phyloP scores from a whole-genome alignment of 2,888 invertebrate genomes.

The Spodoptera littoralis region DNA sequence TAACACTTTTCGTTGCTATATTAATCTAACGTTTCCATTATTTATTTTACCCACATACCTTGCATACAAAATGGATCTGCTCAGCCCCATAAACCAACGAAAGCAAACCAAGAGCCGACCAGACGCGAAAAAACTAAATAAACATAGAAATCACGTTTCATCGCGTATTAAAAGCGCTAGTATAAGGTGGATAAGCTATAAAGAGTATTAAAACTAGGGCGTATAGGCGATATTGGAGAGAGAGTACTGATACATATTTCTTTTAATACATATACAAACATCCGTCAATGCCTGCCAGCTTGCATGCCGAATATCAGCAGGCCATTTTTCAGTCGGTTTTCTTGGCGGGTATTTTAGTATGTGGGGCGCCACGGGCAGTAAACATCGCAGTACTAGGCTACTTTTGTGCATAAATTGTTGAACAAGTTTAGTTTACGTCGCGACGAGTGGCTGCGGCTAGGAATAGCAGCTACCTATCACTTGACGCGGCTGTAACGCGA shows the following conservation, averaged over 20 bases:
- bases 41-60: conserved; percentile 54
- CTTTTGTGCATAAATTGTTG: conserved; percentile 70
- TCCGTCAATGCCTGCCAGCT: conserved; percentile 62
- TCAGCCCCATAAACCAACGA: conserved; percentile 48
- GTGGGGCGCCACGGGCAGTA: conserved; percentile 70
- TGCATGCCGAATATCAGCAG: conserved; percentile 78
- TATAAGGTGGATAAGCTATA: conserved; percentile 47
- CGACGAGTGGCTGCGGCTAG: conserved; percentile 1
- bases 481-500: neutral
- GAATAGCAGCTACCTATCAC: conserved; percentile 14
- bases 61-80: conserved; percentile 42
- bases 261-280: conserved; percentile 75
- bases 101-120: conserved; percentile 50
- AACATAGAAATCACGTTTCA: conserved; percentile 60
- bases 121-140: conserved; percentile 62
- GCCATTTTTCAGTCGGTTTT: conserved; percentile 78
- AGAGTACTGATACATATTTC: conserved; percentile 65
- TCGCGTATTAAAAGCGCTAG: conserved; percentile 60
- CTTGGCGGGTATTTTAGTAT: conserved; percentile 77
- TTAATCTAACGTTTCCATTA: conserved; percentile 50
- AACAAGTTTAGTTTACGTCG: conserved; percentile 37
- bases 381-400: conserved; percentile 72
- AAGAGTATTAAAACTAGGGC: conserved; percentile 65
- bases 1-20: conserved; percentile 27
- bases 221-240: conserved; percentile 44